These are phyloP conservation scores for Erpobdella octoculata DNA, from an alignment of 2,888 invertebrate species.

Conservation along the genomic window DNA sequence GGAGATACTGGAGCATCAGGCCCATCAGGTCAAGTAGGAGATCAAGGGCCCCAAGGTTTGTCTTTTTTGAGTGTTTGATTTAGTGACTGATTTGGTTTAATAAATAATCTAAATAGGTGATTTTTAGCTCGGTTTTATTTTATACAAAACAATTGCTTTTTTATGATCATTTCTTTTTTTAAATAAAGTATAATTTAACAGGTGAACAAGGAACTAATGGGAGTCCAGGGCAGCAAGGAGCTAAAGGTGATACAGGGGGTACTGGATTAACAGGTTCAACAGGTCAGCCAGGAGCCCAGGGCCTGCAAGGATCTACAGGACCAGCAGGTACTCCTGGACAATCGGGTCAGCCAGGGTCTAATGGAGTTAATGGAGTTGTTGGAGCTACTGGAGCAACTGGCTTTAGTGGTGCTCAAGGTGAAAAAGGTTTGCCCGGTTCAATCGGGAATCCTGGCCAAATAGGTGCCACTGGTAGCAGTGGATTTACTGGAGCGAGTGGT, in stretches of 20 bases:
- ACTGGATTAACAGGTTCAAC: slow-evolving; percentile 30
- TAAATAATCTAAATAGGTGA: too few species aligned
- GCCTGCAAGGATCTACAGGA: slow-evolving; percentile 28
- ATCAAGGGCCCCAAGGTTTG: slow-evolving; percentile 20
- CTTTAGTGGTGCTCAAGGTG: slow-evolving; percentile 14
- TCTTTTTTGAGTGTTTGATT: background rate
- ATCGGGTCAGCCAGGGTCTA: slow-evolving; percentile 22
- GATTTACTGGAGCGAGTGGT: slow-evolving; percentile 12
- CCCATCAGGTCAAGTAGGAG: slow-evolving; percentile 26
- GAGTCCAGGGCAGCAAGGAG: slow-evolving; percentile 15
- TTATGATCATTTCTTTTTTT: too few species aligned
- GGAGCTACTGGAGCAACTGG: slow-evolving; percentile 25
- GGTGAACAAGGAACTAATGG: background rate
- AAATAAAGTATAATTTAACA: too few species aligned
- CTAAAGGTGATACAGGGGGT: slow-evolving; percentile 6
- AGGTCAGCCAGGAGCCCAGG: slow-evolving; percentile 26
- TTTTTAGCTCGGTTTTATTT: too few species aligned
- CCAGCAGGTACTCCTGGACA: slow-evolving; percentile 11
- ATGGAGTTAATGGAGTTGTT: slow-evolving; percentile 14
- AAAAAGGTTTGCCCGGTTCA: background rate
- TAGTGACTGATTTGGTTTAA: too few species aligned
- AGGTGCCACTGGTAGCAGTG: slow-evolving; percentile 26
- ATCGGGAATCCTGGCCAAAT: slow-evolving; percentile 32
- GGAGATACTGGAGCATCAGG: slow-evolving; percentile 29
- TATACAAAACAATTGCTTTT: too few species aligned